These are phyloP conservation scores for Rhinogobius similis DNA, from an alignment of 2,113 vertebrate species.

Conservation along the genomic window DNA sequence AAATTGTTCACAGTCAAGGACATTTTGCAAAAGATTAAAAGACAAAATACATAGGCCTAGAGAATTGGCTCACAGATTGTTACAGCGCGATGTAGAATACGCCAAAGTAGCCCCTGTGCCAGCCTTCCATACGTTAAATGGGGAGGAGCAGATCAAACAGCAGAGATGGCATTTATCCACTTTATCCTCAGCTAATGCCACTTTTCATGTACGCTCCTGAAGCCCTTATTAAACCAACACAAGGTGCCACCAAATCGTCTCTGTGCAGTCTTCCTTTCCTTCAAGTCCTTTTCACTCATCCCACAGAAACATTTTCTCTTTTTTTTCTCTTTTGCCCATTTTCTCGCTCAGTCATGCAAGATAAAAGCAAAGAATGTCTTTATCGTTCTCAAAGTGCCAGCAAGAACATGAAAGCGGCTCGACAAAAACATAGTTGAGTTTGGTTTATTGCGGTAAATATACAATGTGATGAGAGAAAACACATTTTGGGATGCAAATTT, in stretches of 20 bases:
- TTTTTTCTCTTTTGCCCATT: slow-evolving; percentile 34
- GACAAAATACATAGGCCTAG: no score
- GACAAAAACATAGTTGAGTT: slow-evolving; percentile 14
- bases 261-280: slow-evolving; percentile 18
- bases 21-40: no score
- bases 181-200: slow-evolving; percentile 57
- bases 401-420: slow-evolving; percentile 1
- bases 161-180: slow-evolving; percentile 60
- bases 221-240: slow-evolving; percentile 56
- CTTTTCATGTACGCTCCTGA: slow-evolving; percentile 45
- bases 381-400: slow-evolving; percentile 6
- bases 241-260: slow-evolving; percentile 46
- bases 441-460: not conserved
- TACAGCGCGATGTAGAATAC: no score
- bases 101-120: slow-evolving; percentile 18
- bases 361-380: slow-evolving; percentile 41
- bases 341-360: slow-evolving; percentile 27
- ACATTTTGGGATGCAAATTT: not conserved
- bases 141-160: slow-evolving; percentile 49
- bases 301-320: slow-evolving; percentile 11
- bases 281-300: slow-evolving; percentile 40
- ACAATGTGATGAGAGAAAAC: not conserved
- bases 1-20: no score
- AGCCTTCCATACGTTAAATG: slow-evolving; percentile 37
- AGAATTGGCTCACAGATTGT: no score